Percentiles rank a stretch among this genome's conserved stretches.
These are phyloP conservation scores for Alethe diademata DNA, from an alignment of 2,113 vertebrate species.

Conservation along the genomic window DNA sequence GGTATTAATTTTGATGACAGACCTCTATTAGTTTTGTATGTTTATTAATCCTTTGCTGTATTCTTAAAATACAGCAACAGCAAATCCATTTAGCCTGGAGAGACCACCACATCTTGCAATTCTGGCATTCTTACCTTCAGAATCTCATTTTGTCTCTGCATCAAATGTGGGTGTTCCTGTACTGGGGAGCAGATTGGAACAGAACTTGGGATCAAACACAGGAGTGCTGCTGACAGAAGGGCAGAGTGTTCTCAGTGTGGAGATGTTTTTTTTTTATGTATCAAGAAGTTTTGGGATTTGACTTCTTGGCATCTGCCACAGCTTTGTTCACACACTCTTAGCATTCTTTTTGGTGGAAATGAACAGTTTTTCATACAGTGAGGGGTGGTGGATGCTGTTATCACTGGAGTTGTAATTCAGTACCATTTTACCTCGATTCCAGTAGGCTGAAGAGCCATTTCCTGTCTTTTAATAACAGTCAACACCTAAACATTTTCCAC, in stretches of 20 bases:
- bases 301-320: background rate
- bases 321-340: background rate
- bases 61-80: background rate
- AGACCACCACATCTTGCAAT: background rate
- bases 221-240: background rate
- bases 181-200: background rate
- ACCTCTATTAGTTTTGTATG: background rate
- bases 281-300: background rate
- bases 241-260: background rate
- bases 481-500: background rate
- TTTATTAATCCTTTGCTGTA: background rate
- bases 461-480: background rate
- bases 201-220: accelerated
- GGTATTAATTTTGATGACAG: background rate
- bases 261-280: background rate
- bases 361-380: background rate
- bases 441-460: background rate
- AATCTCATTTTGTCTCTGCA: background rate
- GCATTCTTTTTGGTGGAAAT: background rate
- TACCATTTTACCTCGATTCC: background rate
- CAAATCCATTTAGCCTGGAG: background rate
- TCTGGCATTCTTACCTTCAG: accelerated
- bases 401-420: background rate
- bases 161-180: background rate
- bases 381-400: background rate